Percentiles rank a stretch among this genome's conserved stretches.
Conservation (phyloP, 2,888 invertebrate genomes). For the Polietes domitor region DNA sequence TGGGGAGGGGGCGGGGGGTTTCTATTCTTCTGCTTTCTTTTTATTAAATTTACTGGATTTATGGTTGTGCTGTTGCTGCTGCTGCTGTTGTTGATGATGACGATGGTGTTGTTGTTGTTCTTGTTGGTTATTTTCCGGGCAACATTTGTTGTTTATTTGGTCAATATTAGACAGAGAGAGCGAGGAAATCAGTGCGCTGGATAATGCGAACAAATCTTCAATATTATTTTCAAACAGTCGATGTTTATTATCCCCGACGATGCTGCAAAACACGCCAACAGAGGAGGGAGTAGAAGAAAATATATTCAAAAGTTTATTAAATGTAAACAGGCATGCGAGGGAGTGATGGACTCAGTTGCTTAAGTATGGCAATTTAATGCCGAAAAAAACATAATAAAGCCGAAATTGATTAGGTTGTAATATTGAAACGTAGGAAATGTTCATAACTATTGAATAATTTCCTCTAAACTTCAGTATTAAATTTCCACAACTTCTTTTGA, state of each 20-base stretch:
- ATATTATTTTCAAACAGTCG: not conserved
- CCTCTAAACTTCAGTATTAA: too few species aligned
- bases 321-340: not conserved
- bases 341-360: not conserved
- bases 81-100: not conserved
- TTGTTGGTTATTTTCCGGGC: not conserved
- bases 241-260: not conserved
- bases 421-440: too few species aligned
- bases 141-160: slow-evolving; percentile 56
- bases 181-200: not conserved
- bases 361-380: too few species aligned
- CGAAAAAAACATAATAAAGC: too few species aligned
- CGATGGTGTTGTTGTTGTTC: slow-evolving; percentile 20
- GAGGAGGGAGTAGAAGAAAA: not conserved
- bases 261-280: not conserved
- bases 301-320: not conserved
- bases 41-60: slow-evolving; percentile 44
- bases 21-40: not conserved
- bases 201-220: slow-evolving; percentile 14
- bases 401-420: too few species aligned
- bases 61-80: slow-evolving; percentile 2
- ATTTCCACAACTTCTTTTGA: too few species aligned
- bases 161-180: slow-evolving; percentile 2
- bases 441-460: too few species aligned
- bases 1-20: too few species aligned